Base-by-base conservation (phyloP, 1,140 invertebrate species). In the Nephotettix cincticeps region DNA sequence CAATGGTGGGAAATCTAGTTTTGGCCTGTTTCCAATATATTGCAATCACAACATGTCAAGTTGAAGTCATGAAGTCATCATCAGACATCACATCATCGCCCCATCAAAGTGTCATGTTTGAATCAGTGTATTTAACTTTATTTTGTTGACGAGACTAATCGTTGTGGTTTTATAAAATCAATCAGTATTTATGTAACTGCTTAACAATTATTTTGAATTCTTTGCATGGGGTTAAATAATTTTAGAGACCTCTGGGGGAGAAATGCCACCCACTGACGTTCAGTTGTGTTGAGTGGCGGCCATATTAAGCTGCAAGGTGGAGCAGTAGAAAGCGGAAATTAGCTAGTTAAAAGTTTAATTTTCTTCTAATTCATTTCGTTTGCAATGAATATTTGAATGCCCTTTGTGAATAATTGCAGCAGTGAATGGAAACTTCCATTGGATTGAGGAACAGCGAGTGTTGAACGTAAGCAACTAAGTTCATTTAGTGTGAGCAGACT, bases 261-360 rank as follows among this genome's bases (percentile, higher is more conserved):
- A 51, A 23, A 51, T 51, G 6, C 47, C 47, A 51, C 47, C 47
- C 47, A 51, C 47, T 51, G 47, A 36, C 32, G 14, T 14, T 36
- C 32, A 36, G 14, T 4, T 36, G 32, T 14, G 21, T 51, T 4
- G 17, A 23, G 6, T 51, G 21, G 47, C 47, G 4, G 47, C 47
- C 47, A 51, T 51, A 51, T 51, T 51, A 14, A 36, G 47, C 6
- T 51, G 21, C 17, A 51, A 51, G 47, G 47, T 51, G 47, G 47
- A 51, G 47, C 21, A 9, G 47, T 51, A 51, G 47, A 51, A 51
- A 51, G 47, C 47, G 47, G 47, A 51, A 51, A 51, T 51, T 51
- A 23, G 21, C 17, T 51, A 4, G 19, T 51, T 19, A 51, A 43
- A 51, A 51, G 47, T 51, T 51, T 11, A n/a, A 11, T 9, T 11